phyloP scores from a whole-genome alignment of 2,797 vertebrate species.

The Schizopygopsis malacanthus region DNA sequence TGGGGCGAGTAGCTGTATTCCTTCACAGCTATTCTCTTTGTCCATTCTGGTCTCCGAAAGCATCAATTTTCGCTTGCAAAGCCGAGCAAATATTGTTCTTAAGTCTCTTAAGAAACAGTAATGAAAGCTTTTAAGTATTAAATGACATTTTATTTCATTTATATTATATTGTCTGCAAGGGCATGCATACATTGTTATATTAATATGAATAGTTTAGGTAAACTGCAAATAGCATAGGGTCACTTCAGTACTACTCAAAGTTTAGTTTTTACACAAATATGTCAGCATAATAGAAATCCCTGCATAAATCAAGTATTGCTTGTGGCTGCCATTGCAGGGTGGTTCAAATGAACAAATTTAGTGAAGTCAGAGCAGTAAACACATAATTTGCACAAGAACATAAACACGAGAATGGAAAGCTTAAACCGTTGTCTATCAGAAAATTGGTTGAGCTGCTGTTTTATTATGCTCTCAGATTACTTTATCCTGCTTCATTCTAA shows the following conservation, averaged over 20 bases:
- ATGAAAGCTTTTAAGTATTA: no score
- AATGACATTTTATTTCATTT: not conserved
- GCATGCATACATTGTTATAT: not conserved
- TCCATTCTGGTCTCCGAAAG: no score
- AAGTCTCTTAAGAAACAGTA: not conserved
- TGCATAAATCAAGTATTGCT: not conserved
- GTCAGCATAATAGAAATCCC: not conserved
- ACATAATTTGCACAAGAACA: not conserved
- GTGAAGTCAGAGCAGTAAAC: not conserved
- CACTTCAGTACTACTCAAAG: not conserved
- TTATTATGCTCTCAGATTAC: constrained; percentile 3
- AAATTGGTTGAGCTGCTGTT: constrained; percentile 9
- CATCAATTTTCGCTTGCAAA: no score
- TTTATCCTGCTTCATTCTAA: constrained; percentile 29
- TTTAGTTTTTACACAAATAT: not conserved
- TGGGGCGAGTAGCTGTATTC: no score
- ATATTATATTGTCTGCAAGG: not conserved
- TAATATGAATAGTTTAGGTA: no score
- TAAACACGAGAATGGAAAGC: constrained; percentile 2
- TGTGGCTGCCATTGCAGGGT: not conserved
- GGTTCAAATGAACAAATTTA: not conserved
- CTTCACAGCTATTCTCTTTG: no score
- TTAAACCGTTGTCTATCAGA: not conserved
- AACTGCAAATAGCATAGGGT: not conserved
- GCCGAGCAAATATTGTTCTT: no score